Conservation (phyloP, 2,113 vertebrate genomes). For the Callithrix jacchus region DNA sequence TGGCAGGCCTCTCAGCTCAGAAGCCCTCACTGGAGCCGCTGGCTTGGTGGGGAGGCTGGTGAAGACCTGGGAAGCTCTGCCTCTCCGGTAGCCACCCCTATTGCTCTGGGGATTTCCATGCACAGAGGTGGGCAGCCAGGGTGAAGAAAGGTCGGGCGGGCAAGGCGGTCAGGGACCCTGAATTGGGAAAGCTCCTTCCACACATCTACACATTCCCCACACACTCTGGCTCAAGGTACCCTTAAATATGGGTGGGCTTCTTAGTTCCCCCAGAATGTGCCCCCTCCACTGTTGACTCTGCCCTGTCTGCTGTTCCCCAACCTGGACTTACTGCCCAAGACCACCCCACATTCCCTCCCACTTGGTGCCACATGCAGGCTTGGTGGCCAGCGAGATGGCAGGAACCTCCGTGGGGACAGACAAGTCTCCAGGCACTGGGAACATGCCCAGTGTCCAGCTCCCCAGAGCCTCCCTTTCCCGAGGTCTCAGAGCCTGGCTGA, state of each 20-base stretch:
- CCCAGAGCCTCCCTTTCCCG: fast-evolving
- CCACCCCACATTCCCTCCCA: background rate
- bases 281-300: too few relatives aligned
- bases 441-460: fast-evolving
- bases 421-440: fast-evolving
- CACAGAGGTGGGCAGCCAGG: fast-evolving
- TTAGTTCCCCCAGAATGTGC: background rate
- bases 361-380: background rate
- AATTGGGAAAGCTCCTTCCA: too few relatives aligned
- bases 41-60: fast-evolving
- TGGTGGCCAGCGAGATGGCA: fast-evolving
- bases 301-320: background rate
- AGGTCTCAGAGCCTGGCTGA: too few relatives aligned
- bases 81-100: background rate
- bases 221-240: fast-evolving
- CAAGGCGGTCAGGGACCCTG: fast-evolving
- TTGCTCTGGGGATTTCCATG: fast-evolving
- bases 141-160: fast-evolving
- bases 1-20: background rate
- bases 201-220: fast-evolving
- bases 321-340: fast-evolving
- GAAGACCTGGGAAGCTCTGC: background rate
- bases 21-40: background rate
- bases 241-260: fast-evolving
- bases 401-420: background rate